Evolutionary conservation across 2,797 vertebrate genomes (phyloP), one percentile per base, ranked within the genome.

Genomic region (Oreochromis grahami): DNA sequence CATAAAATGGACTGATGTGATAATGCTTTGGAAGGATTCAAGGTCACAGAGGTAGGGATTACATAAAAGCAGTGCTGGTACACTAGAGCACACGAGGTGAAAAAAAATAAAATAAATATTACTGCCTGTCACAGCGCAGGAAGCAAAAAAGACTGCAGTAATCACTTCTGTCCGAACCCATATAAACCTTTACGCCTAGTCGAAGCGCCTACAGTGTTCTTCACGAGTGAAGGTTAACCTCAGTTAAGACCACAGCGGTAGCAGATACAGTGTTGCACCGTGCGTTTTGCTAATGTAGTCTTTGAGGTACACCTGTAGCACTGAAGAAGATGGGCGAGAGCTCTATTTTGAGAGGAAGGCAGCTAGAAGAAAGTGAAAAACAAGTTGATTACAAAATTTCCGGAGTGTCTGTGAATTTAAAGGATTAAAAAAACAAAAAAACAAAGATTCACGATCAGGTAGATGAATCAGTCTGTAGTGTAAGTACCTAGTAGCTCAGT

Each of bases 1-100:
- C 91, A 90, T 88, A 92, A 93, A 89, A 86, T 90, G 84, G 90
- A 94, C 87, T 91, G 92, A 88, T 91, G 90, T 88, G 90, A 85
- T 84, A 84, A 89, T 84, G 58, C 89, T 90, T 91, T 70, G 48
- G 76, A 79, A 13, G 83, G 84, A 93, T 88, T 90, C 58, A 87
- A 91, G 90, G 91, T 91, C 91, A 94, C 52, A 76, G 77, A 93
- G 88, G 84, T 76, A 51, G 43, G 55, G 79, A 89, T 95, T 93
- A 87, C 89, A 90, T 88, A 91, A 94, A 76, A 76, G 79, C 80
- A 76, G 65, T n/a, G 70, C 80, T 74, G 29, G 76, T 72, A 86
- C 82, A 88, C 58, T 45, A 78, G 89, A 86, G 63, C 80, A 85
- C 58, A 82, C 32, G 70, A 92, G 80, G 82, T 80, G 43, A 76